Evolutionary conservation across 2,797 vertebrate species (phyloP).

Genomic region (Acanthornis magna): DNA sequence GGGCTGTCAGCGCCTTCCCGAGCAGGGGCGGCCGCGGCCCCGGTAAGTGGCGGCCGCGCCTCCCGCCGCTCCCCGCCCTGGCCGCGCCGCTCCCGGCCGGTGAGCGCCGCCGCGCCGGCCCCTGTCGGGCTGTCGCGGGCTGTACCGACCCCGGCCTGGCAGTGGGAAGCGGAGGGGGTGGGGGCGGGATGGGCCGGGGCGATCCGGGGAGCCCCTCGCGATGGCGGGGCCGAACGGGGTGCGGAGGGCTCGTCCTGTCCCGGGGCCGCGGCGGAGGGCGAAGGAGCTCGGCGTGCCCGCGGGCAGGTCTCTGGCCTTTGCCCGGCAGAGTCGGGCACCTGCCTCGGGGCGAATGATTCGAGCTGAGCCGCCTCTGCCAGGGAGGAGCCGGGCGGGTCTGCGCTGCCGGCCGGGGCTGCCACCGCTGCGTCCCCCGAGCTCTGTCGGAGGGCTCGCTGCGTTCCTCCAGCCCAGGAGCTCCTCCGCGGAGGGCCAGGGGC

Average conservation of each 20-base stretch:
- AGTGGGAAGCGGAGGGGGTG: not conserved
- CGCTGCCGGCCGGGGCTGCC: not conserved
- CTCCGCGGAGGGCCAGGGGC: not conserved
- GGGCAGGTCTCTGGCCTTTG: not conserved
- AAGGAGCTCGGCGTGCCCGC: not conserved
- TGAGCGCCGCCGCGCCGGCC: fast-evolving
- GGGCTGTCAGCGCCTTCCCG: not conserved
- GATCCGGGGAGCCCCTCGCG: not conserved
- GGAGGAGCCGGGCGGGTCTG: not conserved
- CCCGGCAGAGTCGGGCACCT: not conserved
- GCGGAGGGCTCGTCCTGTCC: not conserved
- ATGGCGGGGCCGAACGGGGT: not conserved
- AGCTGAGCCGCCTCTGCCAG: not conserved
- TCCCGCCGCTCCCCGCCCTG: too few species aligned
- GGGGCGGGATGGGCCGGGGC: fast-evolving
- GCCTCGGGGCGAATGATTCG: not conserved
- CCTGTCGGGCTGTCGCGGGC: fast-evolving
- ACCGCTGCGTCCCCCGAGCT: not conserved
- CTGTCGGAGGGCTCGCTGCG: not conserved
- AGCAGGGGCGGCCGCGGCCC: not conserved
- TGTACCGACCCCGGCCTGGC: too few species aligned
- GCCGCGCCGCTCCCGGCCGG: not conserved
- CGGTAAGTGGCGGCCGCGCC: not conserved
- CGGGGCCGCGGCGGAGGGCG: not conserved
- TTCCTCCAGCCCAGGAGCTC: not conserved